These are phyloP conservation scores for Phytoseiulus persimilis DNA, from an alignment of 2,888 invertebrate genomes.

Conservation along the genomic window DNA sequence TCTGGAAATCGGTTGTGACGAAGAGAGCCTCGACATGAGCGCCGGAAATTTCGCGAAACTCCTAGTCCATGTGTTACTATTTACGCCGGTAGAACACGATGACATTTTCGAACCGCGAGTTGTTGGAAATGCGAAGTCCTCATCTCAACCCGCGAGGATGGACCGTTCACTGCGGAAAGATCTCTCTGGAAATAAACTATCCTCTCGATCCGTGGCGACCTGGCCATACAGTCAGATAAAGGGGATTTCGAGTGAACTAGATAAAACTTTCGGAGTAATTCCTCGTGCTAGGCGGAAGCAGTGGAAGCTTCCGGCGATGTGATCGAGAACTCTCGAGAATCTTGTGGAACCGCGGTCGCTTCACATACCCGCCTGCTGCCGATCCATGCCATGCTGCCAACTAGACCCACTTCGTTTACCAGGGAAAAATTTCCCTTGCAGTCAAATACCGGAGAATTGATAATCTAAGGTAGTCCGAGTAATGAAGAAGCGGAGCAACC, in stretches of 20 bases:
- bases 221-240: too few species aligned
- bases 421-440: background rate
- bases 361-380: background rate
- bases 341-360: constrained; percentile 10
- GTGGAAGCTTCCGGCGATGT: constrained; percentile 22
- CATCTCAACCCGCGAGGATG: background rate
- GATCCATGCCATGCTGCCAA: background rate
- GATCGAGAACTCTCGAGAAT: constrained; percentile 31
- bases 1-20: background rate
- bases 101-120: background rate
- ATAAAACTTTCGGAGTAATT: background rate
- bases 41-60: background rate
- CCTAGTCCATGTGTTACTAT: background rate
- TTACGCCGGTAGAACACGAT: background rate
- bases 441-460: background rate
- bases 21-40: background rate
- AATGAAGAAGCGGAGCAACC: too few species aligned
- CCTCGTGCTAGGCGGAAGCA: constrained; percentile 23
- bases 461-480: too few species aligned
- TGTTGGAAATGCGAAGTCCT: background rate
- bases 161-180: background rate
- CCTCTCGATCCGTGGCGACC: too few species aligned
- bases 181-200: too few species aligned
- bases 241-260: background rate
- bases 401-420: background rate